Conservation (phyloP, 35 echinoderm and acorn worm species). For the Anneissia japonica region DNA sequence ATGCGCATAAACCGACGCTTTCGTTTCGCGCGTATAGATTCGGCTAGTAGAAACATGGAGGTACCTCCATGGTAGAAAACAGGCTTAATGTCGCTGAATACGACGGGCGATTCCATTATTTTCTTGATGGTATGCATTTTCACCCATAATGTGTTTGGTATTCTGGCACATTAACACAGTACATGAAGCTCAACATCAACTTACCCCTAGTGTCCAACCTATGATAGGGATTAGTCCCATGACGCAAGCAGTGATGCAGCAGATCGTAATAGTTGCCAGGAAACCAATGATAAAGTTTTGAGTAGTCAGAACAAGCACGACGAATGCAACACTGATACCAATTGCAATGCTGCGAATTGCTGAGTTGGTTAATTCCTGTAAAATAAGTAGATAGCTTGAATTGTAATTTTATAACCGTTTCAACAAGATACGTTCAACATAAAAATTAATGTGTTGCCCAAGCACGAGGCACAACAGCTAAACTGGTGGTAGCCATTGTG, state of each 20-base stretch:
- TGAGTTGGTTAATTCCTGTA: neutral
- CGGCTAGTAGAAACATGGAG: too few relatives aligned
- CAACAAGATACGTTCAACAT: too few relatives aligned
- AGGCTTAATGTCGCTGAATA: too few relatives aligned
- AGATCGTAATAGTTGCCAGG: neutral
- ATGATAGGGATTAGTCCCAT: neutral
- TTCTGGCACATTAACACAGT: neutral
- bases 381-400: neutral
- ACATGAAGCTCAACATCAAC: neutral
- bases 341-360: neutral
- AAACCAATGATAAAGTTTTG: neutral
- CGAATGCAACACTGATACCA: neutral
- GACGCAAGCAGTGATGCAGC: neutral
- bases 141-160: neutral
- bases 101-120: too few relatives aligned
- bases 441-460: too few relatives aligned
- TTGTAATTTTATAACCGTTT: too few relatives aligned
- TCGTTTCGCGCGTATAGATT: too few relatives aligned
- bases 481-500: too few relatives aligned
- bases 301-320: neutral
- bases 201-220: conserved; percentile 9
- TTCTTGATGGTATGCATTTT: too few relatives aligned
- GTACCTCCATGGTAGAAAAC: too few relatives aligned
- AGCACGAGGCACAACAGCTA: too few relatives aligned
- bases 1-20: too few relatives aligned